Percentiles rank a stretch among this genome's conserved stretches.
Evolutionary conservation across 1,140 invertebrate species (phyloP).

Genomic region (Drosophila auraria): DNA sequence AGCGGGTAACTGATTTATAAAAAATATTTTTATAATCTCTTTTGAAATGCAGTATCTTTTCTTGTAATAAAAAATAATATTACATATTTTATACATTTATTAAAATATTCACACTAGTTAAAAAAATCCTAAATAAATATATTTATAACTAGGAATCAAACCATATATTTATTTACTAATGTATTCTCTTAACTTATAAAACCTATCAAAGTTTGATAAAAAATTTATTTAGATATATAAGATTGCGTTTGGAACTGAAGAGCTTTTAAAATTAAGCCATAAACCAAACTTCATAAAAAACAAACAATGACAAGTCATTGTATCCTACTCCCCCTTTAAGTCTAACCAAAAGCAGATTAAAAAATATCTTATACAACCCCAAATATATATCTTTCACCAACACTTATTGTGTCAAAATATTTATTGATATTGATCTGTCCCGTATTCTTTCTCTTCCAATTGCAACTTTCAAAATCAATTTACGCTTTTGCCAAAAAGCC

Average conservation of each 20-base stretch:
- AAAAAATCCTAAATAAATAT: not conserved
- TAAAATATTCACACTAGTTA: no score
- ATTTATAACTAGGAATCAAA: not conserved
- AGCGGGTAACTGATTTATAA: not conserved
- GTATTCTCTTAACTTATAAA: not conserved
- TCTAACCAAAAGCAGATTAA: not conserved
- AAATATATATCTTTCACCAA: not conserved
- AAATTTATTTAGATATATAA: not conserved
- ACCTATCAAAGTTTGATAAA: not conserved
- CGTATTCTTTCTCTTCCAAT: constrained; percentile 18
- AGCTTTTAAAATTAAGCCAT: not conserved
- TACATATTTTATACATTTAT: no score
- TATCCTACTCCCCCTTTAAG: not conserved
- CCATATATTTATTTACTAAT: not conserved
- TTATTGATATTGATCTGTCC: constrained; percentile 22
- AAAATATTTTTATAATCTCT: not conserved
- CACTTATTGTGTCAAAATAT: constrained; percentile 7
- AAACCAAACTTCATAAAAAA: not conserved
- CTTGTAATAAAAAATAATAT: not conserved
- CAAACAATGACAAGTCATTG: no score
- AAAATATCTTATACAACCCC: not conserved
- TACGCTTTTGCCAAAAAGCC: constrained; percentile 30
- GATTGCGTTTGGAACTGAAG: not conserved
- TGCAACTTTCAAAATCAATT: constrained; percentile 48
- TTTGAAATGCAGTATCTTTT: not conserved